A percentile compares a stretch with the other conserved stretches of the same genome.
phyloP scores from a whole-genome alignment of 2,797 vertebrate species.

The Graptemys geographica region DNA sequence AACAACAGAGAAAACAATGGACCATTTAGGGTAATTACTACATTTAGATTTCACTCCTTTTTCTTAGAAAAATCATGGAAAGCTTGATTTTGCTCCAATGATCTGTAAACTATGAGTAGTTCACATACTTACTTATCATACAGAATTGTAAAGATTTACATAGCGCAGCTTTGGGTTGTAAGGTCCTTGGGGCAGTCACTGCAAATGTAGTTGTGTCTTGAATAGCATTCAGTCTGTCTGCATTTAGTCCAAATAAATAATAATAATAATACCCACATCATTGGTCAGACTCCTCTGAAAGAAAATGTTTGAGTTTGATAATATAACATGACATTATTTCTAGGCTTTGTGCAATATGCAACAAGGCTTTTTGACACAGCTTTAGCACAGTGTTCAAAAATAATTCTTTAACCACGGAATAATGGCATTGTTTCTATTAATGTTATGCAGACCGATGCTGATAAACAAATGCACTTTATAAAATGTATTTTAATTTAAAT shows the following conservation, averaged over 20 bases:
- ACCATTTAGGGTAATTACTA: not conserved
- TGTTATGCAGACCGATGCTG: not conserved
- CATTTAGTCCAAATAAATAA: not conserved
- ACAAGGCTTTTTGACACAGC: not conserved
- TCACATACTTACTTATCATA: not conserved
- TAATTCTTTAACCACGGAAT: not conserved
- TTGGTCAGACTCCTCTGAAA: not conserved
- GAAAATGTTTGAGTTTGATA: not conserved
- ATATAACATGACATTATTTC: not conserved
- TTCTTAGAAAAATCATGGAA: not conserved
- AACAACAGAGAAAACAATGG: not conserved
- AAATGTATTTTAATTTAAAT: not conserved
- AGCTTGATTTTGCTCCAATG: not conserved
- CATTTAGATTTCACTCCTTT: not conserved
- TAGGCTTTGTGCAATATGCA: fast-evolving
- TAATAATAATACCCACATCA: not conserved
- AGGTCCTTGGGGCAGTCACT: not conserved
- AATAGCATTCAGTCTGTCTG: not conserved
- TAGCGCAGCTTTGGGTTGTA: not conserved
- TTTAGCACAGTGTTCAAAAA: not conserved
- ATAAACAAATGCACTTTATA: not conserved
- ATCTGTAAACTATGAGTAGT: fast-evolving
- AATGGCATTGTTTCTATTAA: not conserved
- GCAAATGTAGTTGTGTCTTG: not conserved
- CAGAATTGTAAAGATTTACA: not conserved